Conservation (phyloP, 2,113 vertebrate genomes). For the Pycnonotus jocosus region DNA sequence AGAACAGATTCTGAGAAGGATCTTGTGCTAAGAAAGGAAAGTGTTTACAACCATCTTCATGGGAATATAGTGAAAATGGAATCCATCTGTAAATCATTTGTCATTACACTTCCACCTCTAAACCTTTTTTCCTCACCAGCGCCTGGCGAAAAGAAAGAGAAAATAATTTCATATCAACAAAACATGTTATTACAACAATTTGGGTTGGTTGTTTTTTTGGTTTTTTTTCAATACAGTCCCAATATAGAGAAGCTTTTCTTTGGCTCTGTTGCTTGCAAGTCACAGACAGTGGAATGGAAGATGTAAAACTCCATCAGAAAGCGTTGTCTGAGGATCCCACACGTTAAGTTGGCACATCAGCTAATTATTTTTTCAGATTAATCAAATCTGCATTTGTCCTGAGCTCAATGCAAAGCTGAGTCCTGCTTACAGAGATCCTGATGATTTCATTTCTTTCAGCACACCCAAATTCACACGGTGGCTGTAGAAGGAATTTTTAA, state of each 20-base stretch:
- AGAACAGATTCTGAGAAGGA: not conserved
- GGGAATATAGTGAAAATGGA: not conserved
- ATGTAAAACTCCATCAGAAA: not conserved
- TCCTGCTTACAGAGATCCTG: not conserved
- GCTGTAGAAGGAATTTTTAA: constrained; percentile 52
- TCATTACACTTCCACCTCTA: not conserved
- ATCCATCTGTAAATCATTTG: not conserved
- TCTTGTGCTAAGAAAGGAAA: not conserved
- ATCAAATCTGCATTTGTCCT: not conserved
- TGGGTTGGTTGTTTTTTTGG: not conserved
- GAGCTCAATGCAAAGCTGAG: not conserved
- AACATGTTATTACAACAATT: not conserved
- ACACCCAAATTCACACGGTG: not conserved
- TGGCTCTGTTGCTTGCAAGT: not conserved
- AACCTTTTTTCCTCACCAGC: not conserved
- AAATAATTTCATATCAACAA: not conserved
- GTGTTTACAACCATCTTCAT: not conserved
- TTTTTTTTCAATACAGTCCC: not conserved
- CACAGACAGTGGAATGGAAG: not conserved
- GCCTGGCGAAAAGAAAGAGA: not conserved
- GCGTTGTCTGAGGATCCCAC: not conserved
- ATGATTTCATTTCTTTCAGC: constrained; percentile 1
- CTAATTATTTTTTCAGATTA: not conserved
- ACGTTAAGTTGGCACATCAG: not conserved
- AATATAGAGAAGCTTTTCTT: not conserved